These are phyloP conservation scores for Wasmannia auropunctata DNA, from an alignment of 1,140 invertebrate genomes.

Conservation along the genomic window DNA sequence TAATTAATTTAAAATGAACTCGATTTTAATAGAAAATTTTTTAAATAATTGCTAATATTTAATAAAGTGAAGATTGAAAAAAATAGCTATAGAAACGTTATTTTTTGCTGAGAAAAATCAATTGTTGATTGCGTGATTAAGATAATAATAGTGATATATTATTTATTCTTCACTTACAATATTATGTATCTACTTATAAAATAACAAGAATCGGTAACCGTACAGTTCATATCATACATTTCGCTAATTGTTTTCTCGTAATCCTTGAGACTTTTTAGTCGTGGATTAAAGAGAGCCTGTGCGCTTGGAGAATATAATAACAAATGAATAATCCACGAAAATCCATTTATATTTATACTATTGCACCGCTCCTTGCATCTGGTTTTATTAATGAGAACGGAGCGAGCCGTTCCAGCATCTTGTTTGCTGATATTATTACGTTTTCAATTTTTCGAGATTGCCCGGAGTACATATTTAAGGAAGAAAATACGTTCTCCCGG, in stretches of 20 bases:
- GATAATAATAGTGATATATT: neutral
- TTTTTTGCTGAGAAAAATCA: neutral
- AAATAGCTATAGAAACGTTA: neutral
- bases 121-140: neutral
- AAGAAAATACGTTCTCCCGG: neutral
- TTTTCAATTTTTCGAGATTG: slow-evolving; percentile 41
- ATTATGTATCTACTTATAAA: neutral
- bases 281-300: slow-evolving; percentile 28
- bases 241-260: slow-evolving; percentile 43
- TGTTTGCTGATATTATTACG: slow-evolving; percentile 35
- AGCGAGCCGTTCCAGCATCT: neutral
- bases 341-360: slow-evolving; percentile 14
- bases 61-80: slow-evolving; percentile 1
- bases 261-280: slow-evolving; percentile 46
- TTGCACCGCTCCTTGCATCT: slow-evolving; percentile 14
- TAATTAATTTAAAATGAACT: neutral
- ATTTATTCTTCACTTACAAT: neutral
- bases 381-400: slow-evolving; percentile 43
- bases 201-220: neutral
- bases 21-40: neutral
- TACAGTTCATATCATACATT: slow-evolving; percentile 4
- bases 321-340: slow-evolving; percentile 32
- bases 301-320: slow-evolving; percentile 31
- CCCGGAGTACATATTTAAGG: neutral
- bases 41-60: neutral